These are phyloP conservation scores for Leucopternis melanops DNA, from an alignment of 2,113 vertebrate species.

Conservation along the genomic window DNA sequence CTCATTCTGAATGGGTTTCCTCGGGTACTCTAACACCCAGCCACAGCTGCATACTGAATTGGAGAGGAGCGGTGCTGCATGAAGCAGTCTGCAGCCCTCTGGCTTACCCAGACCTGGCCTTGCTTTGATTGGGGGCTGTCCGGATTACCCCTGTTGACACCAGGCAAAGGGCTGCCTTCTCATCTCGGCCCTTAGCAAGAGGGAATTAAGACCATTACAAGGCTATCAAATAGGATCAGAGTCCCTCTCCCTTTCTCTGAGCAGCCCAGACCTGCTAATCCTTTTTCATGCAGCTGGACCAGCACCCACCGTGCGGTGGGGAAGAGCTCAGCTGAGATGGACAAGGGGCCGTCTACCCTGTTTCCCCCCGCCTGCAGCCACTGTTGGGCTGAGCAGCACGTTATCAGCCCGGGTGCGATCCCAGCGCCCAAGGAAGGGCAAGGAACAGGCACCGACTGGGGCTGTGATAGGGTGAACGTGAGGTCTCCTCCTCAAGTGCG, in stretches of 20 bases:
- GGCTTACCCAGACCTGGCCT: too few species aligned
- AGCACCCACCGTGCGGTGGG: not conserved
- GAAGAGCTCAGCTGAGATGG: not conserved
- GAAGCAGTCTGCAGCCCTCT: too few species aligned
- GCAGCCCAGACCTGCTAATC: slow-evolving; percentile 24
- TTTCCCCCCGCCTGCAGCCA: rapidly evolving
- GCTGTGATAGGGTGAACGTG: rapidly evolving
- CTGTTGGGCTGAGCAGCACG: rapidly evolving
- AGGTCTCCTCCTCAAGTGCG: rapidly evolving
- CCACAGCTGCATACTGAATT: too few species aligned
- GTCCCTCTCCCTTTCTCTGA: not conserved
- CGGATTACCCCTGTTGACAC: not conserved
- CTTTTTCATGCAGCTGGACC: not conserved
- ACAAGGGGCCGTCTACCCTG: rapidly evolving
- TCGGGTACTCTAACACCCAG: too few species aligned
- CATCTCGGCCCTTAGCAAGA: not conserved
- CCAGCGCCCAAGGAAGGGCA: not conserved
- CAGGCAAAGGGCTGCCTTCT: not conserved
- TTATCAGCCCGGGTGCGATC: too few species aligned
- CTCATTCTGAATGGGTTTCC: too few species aligned
- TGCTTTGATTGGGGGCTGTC: too few species aligned
- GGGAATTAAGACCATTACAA: slow-evolving; percentile 45
- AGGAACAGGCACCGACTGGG: rapidly evolving
- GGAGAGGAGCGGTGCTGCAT: too few species aligned
- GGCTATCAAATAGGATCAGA: slow-evolving; percentile 25